Conservation (phyloP, 2,888 invertebrate species). For the Bursaphelenchus okinawaensis region DNA sequence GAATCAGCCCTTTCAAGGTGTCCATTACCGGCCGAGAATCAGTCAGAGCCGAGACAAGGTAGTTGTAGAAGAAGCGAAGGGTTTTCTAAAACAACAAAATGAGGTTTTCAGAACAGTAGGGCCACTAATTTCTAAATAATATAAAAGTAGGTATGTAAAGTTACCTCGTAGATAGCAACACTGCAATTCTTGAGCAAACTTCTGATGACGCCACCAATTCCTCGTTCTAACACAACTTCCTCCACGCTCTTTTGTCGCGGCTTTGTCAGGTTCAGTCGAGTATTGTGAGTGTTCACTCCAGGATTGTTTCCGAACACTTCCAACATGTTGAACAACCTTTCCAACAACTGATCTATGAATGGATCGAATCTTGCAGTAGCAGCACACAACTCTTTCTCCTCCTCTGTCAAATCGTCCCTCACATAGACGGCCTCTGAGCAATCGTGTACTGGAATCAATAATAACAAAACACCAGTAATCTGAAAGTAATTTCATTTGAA, state of each 20-base stretch:
- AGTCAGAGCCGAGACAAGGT: slow-evolving; percentile 66
- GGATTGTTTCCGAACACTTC: slow-evolving; percentile 24
- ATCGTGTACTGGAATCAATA: slow-evolving; percentile 77
- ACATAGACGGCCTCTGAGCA: slow-evolving; percentile 72
- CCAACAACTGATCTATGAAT: slow-evolving; percentile 72
- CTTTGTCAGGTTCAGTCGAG: slow-evolving; percentile 17
- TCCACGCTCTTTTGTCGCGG: slow-evolving; percentile 29
- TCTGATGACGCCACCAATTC: slow-evolving; percentile 32
- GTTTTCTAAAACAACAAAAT: slow-evolving; percentile 63
- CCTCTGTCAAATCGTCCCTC: slow-evolving; percentile 70
- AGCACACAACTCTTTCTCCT: slow-evolving; percentile 70
- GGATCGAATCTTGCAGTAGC: slow-evolving; percentile 81
- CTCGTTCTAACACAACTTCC: slow-evolving; percentile 38
- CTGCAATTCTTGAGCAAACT: slow-evolving; percentile 39
- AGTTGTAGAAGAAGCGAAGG: slow-evolving; percentile 71
- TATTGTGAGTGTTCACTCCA: slow-evolving; percentile 11
- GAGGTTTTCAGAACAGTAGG: not conserved
- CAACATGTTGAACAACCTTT: slow-evolving; percentile 24
- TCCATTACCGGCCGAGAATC: slow-evolving; percentile 28
- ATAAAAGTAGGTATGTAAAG: not conserved
- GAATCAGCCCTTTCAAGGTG: slow-evolving; percentile 15
- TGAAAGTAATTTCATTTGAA: too few relatives aligned
- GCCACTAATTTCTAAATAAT: too few relatives aligned
- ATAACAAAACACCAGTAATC: slow-evolving; percentile 65
- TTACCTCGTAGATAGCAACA: slow-evolving; percentile 32